Percentiles rank a stretch among this genome's conserved stretches.
Evolutionary conservation across 2,888 invertebrate species (phyloP).

Genomic region (Anoncus sp.): DNA sequence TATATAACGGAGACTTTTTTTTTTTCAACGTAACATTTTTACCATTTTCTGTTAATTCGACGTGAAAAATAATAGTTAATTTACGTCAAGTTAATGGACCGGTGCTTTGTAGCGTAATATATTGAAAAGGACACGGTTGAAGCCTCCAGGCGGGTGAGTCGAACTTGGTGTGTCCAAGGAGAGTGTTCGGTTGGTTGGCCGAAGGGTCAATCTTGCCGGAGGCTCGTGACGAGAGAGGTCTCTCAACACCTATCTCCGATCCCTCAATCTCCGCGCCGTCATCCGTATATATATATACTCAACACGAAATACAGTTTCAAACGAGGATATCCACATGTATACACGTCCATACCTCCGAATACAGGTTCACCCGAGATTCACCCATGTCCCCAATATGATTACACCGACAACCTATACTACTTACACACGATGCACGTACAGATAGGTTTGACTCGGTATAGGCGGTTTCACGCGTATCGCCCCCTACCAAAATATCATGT

Average conservation of each 20-base stretch:
- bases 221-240: conserved; percentile 34
- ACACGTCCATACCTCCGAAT: too few relatives aligned
- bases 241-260: conserved; percentile 20
- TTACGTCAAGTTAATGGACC: too few relatives aligned
- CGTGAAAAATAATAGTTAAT: too few relatives aligned
- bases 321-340: background rate
- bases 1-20: too few relatives aligned
- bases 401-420: background rate
- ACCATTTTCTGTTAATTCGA: too few relatives aligned
- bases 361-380: too few relatives aligned
- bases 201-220: conserved; percentile 56
- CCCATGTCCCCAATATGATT: background rate
- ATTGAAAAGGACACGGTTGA: background rate
- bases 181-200: conserved; percentile 47
- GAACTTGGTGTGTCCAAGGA: conserved; percentile 1
- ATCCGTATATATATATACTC: background rate
- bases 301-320: conserved; percentile 3
- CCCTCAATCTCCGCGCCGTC: conserved; percentile 6
- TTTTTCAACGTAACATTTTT: too few relatives aligned
- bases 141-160: background rate
- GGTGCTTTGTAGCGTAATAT: background rate
- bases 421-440: background rate
- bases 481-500: background rate
- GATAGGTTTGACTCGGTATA: too few relatives aligned
- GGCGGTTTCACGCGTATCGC: background rate